Evolutionary conservation across 2,888 invertebrate species (phyloP).

Genomic region (Allygus modestus): DNA sequence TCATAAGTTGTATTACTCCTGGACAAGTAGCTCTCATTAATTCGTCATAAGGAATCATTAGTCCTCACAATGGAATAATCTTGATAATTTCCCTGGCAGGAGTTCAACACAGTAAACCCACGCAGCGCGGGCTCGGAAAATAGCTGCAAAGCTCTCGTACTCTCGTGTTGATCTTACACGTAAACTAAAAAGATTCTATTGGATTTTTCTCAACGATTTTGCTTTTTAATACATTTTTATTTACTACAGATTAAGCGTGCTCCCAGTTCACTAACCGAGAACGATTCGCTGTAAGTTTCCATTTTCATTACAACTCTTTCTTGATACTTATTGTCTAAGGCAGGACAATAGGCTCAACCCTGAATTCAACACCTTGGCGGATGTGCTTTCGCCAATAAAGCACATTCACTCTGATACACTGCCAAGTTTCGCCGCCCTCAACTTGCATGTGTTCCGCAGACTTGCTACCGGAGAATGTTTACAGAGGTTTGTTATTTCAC

Average conservation of each 20-base stretch:
- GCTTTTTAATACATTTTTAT: no score
- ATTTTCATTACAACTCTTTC: no score
- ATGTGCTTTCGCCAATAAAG: not conserved
- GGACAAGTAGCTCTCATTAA: conserved; percentile 29
- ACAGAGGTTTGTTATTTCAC: no score
- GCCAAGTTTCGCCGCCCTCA: conserved; percentile 22
- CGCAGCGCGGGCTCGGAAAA: not conserved
- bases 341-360: not conserved
- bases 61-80: conserved; percentile 28
- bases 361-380: not conserved
- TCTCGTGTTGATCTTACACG: no score
- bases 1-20: conserved; percentile 4
- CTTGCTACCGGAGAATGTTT: no score
- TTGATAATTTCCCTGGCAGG: conserved; percentile 34
- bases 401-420: not conserved
- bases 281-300: no score
- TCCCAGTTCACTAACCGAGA: no score
- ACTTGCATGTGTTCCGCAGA: not conserved
- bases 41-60: conserved; percentile 10
- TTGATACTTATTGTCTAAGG: not conserved
- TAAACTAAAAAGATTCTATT: no score
- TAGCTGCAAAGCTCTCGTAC: no score
- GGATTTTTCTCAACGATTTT: no score
- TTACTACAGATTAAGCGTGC: no score
- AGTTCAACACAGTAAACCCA: not conserved